Conservation (phyloP, 1,140 invertebrate genomes). For the Zaprionus tsacasi region DNA sequence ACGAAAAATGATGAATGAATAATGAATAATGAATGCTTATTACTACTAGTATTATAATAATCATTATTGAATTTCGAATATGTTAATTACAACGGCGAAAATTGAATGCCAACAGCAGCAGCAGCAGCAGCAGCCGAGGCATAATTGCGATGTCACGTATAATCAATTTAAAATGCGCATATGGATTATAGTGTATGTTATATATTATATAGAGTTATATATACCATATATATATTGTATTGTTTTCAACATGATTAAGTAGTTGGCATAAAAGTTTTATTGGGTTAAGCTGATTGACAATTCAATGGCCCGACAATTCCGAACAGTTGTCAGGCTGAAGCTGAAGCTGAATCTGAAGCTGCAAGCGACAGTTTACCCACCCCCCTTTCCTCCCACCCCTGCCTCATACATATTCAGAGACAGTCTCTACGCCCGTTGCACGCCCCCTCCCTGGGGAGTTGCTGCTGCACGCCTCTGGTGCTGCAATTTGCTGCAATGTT, state of each 20-base stretch:
- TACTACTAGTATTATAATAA: conserved; percentile 21
- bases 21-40: conserved; percentile 35
- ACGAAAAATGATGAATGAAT: conserved; percentile 27
- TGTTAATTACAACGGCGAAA: conserved; percentile 49
- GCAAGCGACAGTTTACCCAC: conserved; percentile 4
- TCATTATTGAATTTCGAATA: conserved; percentile 37
- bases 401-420: conserved; percentile 7
- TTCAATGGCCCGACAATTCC: conserved; percentile 42
- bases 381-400: no score
- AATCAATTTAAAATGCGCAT: conserved; percentile 49
- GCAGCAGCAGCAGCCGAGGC: not conserved
- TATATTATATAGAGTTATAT: not conserved
- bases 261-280: conserved; percentile 38
- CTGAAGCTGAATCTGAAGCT: conserved; percentile 13
- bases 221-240: not conserved
- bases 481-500: conserved; percentile 78
- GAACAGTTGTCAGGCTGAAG: conserved; percentile 29
- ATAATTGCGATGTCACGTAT: conserved; percentile 49
- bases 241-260: conserved; percentile 34
- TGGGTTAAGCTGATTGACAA: conserved; percentile 45
- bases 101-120: conserved; percentile 16
- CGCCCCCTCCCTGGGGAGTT: not conserved
- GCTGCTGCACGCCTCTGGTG: not conserved
- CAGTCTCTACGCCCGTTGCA: conserved; percentile 6
- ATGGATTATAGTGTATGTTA: conserved; percentile 10